A percentile compares a stretch with the other conserved stretches of the same genome.
Evolutionary conservation across 2,797 vertebrate genomes (phyloP).

Genomic region (Phalanger gymnotis): DNA sequence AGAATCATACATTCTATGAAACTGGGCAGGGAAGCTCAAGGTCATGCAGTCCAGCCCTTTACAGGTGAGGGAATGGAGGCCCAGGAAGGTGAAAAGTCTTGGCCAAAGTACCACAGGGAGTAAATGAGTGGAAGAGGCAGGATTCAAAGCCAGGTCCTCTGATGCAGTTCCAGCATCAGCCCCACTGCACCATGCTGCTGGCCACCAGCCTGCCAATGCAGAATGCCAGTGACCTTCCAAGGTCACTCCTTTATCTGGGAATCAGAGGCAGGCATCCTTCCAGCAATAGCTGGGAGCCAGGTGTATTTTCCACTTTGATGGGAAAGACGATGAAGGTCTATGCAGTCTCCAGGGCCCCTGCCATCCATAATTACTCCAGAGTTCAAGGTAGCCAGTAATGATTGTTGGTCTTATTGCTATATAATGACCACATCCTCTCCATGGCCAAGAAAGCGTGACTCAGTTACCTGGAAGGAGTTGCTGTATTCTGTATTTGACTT

Average conservation of each 20-base stretch:
- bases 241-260: background rate
- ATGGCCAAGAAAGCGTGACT: background rate
- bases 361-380: background rate
- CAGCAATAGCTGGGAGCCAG: background rate
- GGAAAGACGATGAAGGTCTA: background rate
- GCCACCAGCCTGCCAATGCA: background rate
- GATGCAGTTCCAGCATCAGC: background rate
- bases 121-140: background rate
- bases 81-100: background rate
- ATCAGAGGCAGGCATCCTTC: background rate
- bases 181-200: background rate
- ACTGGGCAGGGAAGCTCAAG: background rate
- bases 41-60: background rate
- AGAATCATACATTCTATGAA: background rate
- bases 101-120: background rate
- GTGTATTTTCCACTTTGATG: background rate
- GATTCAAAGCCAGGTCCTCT: background rate
- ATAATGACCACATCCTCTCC: background rate
- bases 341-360: fast-evolving
- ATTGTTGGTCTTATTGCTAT: no score
- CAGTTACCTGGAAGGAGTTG: background rate
- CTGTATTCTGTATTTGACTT: background rate
- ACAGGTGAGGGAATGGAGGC: background rate
- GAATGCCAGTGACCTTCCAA: background rate
- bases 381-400: conserved; percentile 31